These are phyloP conservation scores for Acanthococcus lagerstroemiae DNA, from an alignment of 2,888 invertebrate genomes.

Conservation along the genomic window DNA sequence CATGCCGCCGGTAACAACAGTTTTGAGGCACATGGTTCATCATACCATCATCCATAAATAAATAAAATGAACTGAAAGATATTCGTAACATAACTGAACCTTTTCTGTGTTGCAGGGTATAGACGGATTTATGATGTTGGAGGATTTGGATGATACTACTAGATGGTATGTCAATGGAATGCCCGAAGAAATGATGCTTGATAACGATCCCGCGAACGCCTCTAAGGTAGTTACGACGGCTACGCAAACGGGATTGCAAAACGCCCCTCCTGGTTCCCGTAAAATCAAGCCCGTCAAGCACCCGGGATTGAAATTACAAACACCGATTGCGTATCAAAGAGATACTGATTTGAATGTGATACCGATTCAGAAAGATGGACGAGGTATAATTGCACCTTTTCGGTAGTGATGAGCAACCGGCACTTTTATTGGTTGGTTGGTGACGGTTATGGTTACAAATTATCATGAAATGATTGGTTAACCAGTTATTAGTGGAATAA, in stretches of 20 bases:
- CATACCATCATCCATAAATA: not conserved
- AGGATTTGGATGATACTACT: constrained; percentile 22
- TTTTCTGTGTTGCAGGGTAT: constrained; percentile 13
- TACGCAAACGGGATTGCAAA: constrained; percentile 22
- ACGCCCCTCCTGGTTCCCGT: constrained; percentile 40
- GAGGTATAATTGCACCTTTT: constrained; percentile 51
- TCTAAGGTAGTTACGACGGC: constrained; percentile 15
- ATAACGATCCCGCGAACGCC: constrained; percentile 10
- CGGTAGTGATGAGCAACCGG: not conserved
- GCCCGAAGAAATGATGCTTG: constrained; percentile 25
- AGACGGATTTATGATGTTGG: constrained; percentile 27
- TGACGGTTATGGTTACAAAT: too few species aligned
- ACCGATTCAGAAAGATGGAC: constrained; percentile 79
- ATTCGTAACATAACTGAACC: too few species aligned
- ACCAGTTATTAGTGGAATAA: too few species aligned
- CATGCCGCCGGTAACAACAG: too few species aligned
- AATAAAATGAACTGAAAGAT: too few species aligned
- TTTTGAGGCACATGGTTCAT: too few species aligned
- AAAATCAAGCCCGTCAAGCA: constrained; percentile 65
- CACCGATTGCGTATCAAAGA: constrained; percentile 66
- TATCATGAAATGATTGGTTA: too few species aligned
- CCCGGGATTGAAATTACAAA: constrained; percentile 62
- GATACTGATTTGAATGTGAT: constrained; percentile 74
- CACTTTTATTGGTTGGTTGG: too few species aligned
- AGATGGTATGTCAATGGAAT: constrained; percentile 25